Evolutionary conservation across 2,797 vertebrate genomes (phyloP), one percentile per base, ranked within the genome.

Genomic region (Meriones psammophilus): DNA sequence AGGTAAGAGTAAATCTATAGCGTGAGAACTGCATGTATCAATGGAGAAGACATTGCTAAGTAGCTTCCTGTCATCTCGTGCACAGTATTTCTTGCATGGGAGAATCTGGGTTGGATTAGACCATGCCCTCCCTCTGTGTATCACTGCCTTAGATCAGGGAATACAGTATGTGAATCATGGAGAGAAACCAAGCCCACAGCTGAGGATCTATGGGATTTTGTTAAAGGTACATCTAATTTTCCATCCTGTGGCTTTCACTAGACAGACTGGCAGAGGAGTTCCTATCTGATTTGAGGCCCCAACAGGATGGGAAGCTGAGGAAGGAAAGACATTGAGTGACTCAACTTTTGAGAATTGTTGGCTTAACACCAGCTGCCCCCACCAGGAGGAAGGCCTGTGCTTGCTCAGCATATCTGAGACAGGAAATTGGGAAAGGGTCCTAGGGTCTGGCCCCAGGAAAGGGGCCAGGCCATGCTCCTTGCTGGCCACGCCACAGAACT

Each of bases 401-500:
- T 97, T 97, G 97, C 95, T 98, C 97, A 98, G 97, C 97, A 97
- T 66, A 97, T 97, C 91, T 95, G 95, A 96, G 97, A 97, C 97
- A 97, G 97, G 97, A 98, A 98, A 97, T 96, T 94, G 92, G 94
- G 97, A 98, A 97, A 97, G 97, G 97, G 97, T 98, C 97, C 93
- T 96, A 96, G 97, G 97, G 96, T 94, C 96, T 94, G 97, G 97
- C 96, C 97, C 97, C 79, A 97, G 97, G 96, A 97, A 96, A 97
- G 94, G 94, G 94, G 95, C 94, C 92, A 97, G 97, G 97, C 91
- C 91, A 94, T 94, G 68, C 94, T 96, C 84, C 84, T 97, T 64
- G 93, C 93, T 1, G 88, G 96, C 94, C 95, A 89, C 28, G 18
- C 88, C 83, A 79, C 89, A 89, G 94, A 94, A 96, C 97, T 97